phyloP scores from a whole-genome alignment of 2,797 vertebrate species.

The Alca torda region DNA sequence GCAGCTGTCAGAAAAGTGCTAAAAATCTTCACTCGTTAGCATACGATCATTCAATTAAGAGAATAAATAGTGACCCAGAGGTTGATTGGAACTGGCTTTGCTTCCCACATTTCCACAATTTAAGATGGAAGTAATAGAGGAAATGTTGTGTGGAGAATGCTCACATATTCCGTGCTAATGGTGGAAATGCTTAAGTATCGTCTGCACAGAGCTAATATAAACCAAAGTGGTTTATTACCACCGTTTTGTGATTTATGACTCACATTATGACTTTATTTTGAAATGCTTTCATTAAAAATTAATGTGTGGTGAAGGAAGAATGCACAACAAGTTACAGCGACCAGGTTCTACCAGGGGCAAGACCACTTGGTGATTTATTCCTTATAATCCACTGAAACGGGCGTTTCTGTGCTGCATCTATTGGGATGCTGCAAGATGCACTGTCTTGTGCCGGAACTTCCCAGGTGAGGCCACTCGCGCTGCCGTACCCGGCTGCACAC shows the following conservation, averaged over 20 bases:
- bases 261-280: conserved; percentile 79
- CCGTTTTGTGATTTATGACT: conserved; percentile 77
- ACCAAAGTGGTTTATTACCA: conserved; percentile 75
- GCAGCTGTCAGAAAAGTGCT: conserved; percentile 46
- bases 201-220: conserved; percentile 59
- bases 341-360: conserved; percentile 40
- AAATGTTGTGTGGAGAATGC: conserved; percentile 9
- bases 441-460: background rate
- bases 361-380: conserved; percentile 46
- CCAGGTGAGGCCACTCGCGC: conserved; percentile 36
- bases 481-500: background rate
- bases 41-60: conserved; percentile 72
- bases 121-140: conserved; percentile 57
- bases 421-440: background rate
- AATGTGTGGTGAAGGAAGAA: conserved; percentile 72
- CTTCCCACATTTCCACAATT: conserved; percentile 65
- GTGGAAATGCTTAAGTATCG: conserved; percentile 62
- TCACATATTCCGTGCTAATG: conserved; percentile 73
- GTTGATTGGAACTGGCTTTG: conserved; percentile 62
- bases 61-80: conserved; percentile 49
- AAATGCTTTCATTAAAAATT: conserved; percentile 82
- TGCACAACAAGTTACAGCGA: conserved; percentile 59
- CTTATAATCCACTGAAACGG: background rate
- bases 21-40: conserved; percentile 60
- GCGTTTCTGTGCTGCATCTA: background rate